Conservation (phyloP, 2,113 vertebrate species). For the Motacilla alba region DNA sequence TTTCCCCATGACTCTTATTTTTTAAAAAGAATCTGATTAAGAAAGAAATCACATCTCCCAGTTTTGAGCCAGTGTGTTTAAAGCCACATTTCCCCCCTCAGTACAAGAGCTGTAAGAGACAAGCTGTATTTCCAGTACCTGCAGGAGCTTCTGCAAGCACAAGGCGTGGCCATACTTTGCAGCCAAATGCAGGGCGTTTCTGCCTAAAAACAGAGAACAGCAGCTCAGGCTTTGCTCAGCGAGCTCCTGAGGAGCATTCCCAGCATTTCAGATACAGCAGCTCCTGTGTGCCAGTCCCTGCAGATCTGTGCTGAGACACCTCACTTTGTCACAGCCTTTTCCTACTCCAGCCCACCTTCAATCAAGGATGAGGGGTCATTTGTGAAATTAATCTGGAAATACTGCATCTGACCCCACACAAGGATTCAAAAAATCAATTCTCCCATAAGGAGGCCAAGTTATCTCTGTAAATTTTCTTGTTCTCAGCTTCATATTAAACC, state of each 20-base stretch:
- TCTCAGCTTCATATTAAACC: not conserved
- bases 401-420: not conserved
- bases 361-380: not conserved
- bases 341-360: not conserved
- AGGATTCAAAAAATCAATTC: not conserved
- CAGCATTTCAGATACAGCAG: not conserved
- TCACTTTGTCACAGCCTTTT: not conserved
- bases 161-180: slow-evolving; percentile 89
- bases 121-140: slow-evolving; percentile 76
- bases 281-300: no score
- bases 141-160: slow-evolving; percentile 93
- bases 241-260: not conserved
- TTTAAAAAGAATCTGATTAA: not conserved
- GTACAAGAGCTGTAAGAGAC: not conserved
- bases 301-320: not conserved
- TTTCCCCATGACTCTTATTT: not conserved
- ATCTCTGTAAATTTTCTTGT: not conserved
- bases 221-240: not conserved
- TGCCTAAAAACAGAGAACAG: slow-evolving; percentile 72
- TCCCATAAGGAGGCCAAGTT: not conserved
- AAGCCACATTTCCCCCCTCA: not conserved
- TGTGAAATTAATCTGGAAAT: not conserved
- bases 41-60: not conserved
- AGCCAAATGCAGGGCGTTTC: slow-evolving; percentile 91
- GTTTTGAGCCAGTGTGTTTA: not conserved